Percentiles rank a stretch among this genome's conserved stretches.
Conservation (phyloP, 2,888 invertebrate species). For the Sinohyriopsis cumingii region DNA sequence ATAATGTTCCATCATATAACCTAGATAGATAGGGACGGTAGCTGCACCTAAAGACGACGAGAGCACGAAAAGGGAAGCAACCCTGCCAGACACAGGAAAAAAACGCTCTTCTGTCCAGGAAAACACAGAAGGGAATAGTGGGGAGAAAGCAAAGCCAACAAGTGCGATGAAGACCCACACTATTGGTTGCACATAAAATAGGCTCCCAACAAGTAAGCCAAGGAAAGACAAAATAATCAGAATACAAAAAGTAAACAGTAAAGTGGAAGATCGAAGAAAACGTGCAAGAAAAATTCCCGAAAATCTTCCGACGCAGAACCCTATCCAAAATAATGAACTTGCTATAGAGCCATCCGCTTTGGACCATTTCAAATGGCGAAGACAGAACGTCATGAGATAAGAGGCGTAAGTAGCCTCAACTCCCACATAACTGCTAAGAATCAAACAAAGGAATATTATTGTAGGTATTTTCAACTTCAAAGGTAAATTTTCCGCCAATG, state of each 20-base stretch:
- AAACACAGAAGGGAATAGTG: constrained; percentile 42
- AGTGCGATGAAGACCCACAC: constrained; percentile 40
- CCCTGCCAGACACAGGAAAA: constrained; percentile 36
- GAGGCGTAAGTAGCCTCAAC: constrained; percentile 32
- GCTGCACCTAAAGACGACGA: constrained; percentile 30
- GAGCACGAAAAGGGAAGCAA: constrained; percentile 40
- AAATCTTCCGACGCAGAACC: constrained; percentile 30
- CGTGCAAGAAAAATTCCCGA: constrained; percentile 24
- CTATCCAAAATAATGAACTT: constrained; percentile 24
- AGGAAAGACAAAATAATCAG: too few relatives aligned
- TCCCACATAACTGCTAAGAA: constrained; percentile 50
- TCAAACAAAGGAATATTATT: constrained; percentile 14
- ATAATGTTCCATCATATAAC: constrained; percentile 40
- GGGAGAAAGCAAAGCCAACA: constrained; percentile 41
- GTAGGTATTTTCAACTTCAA: too few relatives aligned
- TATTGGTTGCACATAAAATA: neutral
- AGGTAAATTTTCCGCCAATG: too few relatives aligned
- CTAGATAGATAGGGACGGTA: constrained; percentile 40
- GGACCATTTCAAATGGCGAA: constrained; percentile 24
- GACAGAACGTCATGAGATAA: constrained; percentile 30
- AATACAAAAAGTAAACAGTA: too few relatives aligned
- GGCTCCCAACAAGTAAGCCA: too few relatives aligned
- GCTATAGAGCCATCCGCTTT: constrained; percentile 26
- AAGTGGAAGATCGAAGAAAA: too few relatives aligned
- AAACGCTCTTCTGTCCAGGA: constrained; percentile 48